These are phyloP conservation scores for Exocentrus adspersus DNA, from an alignment of 2,888 invertebrate genomes.

Conservation along the genomic window DNA sequence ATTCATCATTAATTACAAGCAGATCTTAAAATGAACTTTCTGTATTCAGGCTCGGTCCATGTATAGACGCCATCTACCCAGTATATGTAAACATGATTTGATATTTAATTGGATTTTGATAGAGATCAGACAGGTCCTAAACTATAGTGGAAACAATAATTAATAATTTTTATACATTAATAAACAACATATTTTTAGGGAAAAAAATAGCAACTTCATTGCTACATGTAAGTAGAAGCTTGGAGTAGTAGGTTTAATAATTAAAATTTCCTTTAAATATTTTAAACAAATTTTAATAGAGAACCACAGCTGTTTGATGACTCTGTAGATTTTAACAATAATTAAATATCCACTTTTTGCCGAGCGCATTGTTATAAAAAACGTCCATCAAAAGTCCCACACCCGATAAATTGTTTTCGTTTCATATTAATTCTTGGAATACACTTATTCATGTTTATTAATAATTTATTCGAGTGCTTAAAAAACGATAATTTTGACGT, in stretches of 20 bases:
- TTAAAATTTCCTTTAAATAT: conserved; percentile 27
- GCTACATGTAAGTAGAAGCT: conserved; percentile 18
- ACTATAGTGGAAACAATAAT: neutral
- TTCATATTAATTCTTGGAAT: conserved; percentile 29
- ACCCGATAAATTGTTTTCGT: conserved; percentile 24
- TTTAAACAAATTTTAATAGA: conserved; percentile 26
- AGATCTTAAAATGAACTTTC: neutral
- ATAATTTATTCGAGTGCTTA: conserved; percentile 16
- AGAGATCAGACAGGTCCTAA: neutral
- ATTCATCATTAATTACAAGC: no score
- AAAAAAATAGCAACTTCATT: conserved; percentile 15
- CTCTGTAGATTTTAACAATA: conserved; percentile 36
- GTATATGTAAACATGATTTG: no score
- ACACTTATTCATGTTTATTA: conserved; percentile 22
- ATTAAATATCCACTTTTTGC: conserved; percentile 34
- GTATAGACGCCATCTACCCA: no score
- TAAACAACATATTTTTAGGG: neutral
- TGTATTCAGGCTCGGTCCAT: no score
- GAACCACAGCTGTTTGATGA: conserved; percentile 34
- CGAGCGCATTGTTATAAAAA: conserved; percentile 23
- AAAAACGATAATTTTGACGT: conserved; percentile 22
- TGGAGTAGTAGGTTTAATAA: conserved; percentile 21
- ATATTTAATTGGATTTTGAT: neutral
- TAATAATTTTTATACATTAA: conserved; percentile 1
- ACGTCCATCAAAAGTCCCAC: conserved; percentile 31